Evolutionary conservation across 1,140 invertebrate species (phyloP), one percentile per base, ranked within the genome.

Genomic region (Caenorhabditis latens): DNA sequence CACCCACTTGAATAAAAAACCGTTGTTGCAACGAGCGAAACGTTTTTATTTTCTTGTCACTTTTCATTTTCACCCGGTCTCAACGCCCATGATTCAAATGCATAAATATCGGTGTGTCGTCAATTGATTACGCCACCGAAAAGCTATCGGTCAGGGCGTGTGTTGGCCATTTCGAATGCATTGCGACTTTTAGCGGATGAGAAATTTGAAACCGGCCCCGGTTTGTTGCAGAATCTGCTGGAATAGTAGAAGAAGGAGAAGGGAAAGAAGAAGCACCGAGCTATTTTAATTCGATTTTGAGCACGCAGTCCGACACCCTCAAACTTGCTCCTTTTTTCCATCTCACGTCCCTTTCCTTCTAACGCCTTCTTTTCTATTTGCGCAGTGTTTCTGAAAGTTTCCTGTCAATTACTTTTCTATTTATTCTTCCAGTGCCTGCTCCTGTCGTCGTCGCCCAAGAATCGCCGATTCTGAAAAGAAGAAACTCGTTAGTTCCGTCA

Each of bases 401-500:
- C 16, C 42, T n/a, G 14, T 11, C 19, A 71, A 48, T 63, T 71
- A n/a, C 14, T n/a, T 46, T 71, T 1, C 32, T 32, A 32, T 32
- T 46, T 4, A 6, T 32, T 40, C 11, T 79, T 79, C 24, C 46
- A 79, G 71, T 79, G n/a, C 71, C 71, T 53, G 46, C 71, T 19
- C 71, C 71, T 4, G 71, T 79, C 21, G 71, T 79, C 4, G 46
- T 50, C 42, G 71, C 71, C 13, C 71, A 79, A 24, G 71, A 79
- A 14, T 79, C 71, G 4, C 71, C 71, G n/a, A 79, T 79, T 24
- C 43, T 89, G 32, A 79, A 82, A 43, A 16, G 88, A 58, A 79
- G 83, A 53, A 89, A 89, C 71, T 89, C 88, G 6, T 58, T 89
- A 48, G 83, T 88, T 7, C 71, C 88, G 14, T 75, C 83, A 24